Conservation (phyloP, 2,113 vertebrate genomes). For the Centropus unirufus region DNA sequence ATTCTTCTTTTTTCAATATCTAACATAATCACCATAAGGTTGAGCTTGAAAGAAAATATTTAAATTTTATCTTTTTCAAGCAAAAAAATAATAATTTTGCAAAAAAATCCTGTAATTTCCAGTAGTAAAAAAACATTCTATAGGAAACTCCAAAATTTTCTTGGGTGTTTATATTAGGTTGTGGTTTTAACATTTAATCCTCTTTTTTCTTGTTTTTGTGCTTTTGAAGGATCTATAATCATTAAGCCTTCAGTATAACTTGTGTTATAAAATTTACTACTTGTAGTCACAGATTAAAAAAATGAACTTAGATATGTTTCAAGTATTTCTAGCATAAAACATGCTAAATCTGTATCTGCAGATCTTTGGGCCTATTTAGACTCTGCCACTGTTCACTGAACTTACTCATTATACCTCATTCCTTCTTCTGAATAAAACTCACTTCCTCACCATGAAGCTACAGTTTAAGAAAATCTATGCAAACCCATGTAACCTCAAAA, state of each 20-base stretch:
- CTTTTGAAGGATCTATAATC: not conserved
- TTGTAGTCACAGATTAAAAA: not conserved
- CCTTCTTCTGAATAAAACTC: not conserved
- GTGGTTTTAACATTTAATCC: not conserved
- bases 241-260: not conserved
- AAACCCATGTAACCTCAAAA: not conserved
- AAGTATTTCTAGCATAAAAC: not conserved
- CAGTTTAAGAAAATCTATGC: not conserved
- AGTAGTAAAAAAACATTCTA: not conserved
- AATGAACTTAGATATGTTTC: not conserved
- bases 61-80: not conserved
- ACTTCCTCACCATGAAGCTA: not conserved
- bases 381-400: not conserved
- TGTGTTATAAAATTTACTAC: not conserved
- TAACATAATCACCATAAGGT: not conserved
- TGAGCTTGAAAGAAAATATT: not conserved
- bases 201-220: not conserved
- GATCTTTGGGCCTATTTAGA: not conserved
- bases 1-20: not conserved
- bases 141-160: not conserved
- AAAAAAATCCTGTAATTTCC: not conserved
- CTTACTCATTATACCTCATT: not conserved
- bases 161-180: not conserved
- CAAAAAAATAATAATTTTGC: not conserved
- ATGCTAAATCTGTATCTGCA: rapidly evolving